Evolutionary conservation across 2,113 vertebrate species (phyloP), one percentile per base, ranked within the genome.

Genomic region (Regulus satrapa): DNA sequence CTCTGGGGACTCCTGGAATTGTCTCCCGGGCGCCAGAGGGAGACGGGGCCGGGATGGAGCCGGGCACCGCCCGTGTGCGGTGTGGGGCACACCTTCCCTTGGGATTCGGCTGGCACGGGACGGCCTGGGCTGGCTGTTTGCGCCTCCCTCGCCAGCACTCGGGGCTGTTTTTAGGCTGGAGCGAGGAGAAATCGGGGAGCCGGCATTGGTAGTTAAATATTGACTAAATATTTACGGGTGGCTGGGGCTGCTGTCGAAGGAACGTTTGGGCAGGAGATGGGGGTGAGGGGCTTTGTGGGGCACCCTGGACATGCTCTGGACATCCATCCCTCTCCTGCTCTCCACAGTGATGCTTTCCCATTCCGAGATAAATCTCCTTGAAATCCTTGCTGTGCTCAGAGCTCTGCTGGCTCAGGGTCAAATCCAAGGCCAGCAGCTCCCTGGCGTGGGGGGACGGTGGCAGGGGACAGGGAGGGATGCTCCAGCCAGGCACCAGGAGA

Each of bases 11-110:
- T 66, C 0, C 71, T 24, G 25, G 71, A 10, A 7, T 76, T 58
- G 62, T 54, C 43, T 31, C 0, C 17, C 43, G 29, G 68, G 45
- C 61, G 41, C 8, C 0, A 0, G 56, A 8, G 31, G 56, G 66
- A 55, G 55, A 28, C 11, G 51, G 59, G 61, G 61, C 10, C 0
- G 3, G 41, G 56, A 49, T 26, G 75, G 78, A 62, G 73, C 64
- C 0, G 0, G 59, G 55, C 32, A 5, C 58, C 2, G 1, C 64
- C 18, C 28, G 0, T 0, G 4, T 1, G 16, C 73, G 77, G 18
- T 29, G 58, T 10, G 1, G 45, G 43, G 12, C 85, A 36, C 31
- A 43, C 2, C 15, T 18, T 0, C 15, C 1, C 1, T 4, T 28
- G 75, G 86, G 66, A 54, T 32, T 19, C 16, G 7, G 8, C 54